Evolutionary conservation across 1,140 invertebrate species (phyloP), one percentile per base, ranked within the genome.

Genomic region (Andricus grossulariae): DNA sequence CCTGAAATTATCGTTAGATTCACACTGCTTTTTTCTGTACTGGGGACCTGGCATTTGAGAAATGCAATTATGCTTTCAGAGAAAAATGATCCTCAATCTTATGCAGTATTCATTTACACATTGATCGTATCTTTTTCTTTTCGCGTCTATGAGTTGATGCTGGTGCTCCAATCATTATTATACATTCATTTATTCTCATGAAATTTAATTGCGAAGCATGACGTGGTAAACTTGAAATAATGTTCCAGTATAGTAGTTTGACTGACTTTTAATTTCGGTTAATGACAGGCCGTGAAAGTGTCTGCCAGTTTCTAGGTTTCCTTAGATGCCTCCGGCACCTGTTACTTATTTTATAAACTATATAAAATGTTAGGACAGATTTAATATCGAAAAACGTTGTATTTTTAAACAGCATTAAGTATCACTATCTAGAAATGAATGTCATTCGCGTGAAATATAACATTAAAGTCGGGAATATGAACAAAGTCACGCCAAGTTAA

Each of bases 251-350:
- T 66, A 66, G 39, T 66, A 32, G 57, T 66, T 66, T 66, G 57
- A 66, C 57, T 66, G 57, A 66, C 57, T 32, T 66, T 25, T 66
- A 66, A 66, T 66, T 66, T 21, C 25, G 57, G 57, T 66, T 66
- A 66, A 66, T 66, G 57, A 15, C 57, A 32, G 57, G 57, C 57
- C 57, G 57, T 66, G 57, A 66, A 66, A 66, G 21, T 12, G 57
- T 21, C 25, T 32, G 19, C 21, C 12, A 21, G 15, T 57, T 57
- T 57, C 55, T 39, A 66, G 19, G 7, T 66, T 66, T 66, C 57
- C 57, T 66, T 7, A 25, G 57, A 66, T 66, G 25, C 2, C 25
- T 5, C 25, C 3, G 4, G 5, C 25, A 32, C 25, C 25, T 32
- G 25, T 32, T 32, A 32, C 25, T 32, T 32, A 5, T 2, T 32